Conservation (phyloP, 2,888 invertebrate species). For the Cryptocheilus praepositus region DNA sequence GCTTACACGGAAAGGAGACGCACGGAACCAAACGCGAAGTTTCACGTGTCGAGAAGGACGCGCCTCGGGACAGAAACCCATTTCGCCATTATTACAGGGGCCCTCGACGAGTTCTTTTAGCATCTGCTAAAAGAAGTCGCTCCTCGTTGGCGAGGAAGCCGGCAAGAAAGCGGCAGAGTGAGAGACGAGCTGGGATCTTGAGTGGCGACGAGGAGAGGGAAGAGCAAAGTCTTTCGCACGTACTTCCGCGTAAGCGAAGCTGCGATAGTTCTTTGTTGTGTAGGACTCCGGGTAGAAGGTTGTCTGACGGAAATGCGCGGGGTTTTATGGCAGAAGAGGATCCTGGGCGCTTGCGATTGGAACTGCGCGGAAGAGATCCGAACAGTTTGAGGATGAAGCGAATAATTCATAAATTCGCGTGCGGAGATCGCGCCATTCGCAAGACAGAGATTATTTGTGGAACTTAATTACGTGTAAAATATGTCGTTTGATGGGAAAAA, state of each 20-base stretch:
- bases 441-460: too few species aligned
- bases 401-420: too few species aligned
- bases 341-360: too few species aligned
- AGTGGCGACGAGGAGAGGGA: neutral
- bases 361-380: too few species aligned
- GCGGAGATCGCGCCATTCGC: too few species aligned
- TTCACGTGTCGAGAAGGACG: conserved; percentile 8
- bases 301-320: too few species aligned
- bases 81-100: conserved; percentile 60
- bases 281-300: too few species aligned
- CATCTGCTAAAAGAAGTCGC: conserved; percentile 15
- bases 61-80: conserved; percentile 57
- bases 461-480: too few species aligned
- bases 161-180: conserved; percentile 15
- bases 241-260: neutral
- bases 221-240: neutral
- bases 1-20: conserved; percentile 21
- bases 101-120: conserved; percentile 25
- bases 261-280: too few species aligned
- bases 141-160: neutral
- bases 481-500: too few species aligned
- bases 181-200: neutral
- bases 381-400: too few species aligned
- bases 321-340: too few species aligned
- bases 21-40: neutral